Evolutionary conservation across 2,797 vertebrate species (phyloP).

Genomic region (Crocidura indochinensis): DNA sequence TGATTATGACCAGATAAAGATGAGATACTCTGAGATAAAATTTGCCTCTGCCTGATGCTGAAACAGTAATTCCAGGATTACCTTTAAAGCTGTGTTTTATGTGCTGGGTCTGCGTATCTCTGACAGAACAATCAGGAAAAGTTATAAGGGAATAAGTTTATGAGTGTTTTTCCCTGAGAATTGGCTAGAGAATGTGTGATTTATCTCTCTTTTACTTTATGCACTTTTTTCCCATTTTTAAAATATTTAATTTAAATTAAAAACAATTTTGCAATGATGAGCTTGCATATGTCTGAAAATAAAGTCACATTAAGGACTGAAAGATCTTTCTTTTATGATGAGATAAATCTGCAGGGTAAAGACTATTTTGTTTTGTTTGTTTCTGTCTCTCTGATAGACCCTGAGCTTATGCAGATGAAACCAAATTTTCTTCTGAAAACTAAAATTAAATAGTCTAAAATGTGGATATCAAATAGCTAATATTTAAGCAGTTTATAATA

Average conservation of each 20-base stretch:
- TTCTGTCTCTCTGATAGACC: neutral
- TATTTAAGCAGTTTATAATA: constrained; percentile 11
- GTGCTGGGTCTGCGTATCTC: neutral
- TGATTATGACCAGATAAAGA: neutral
- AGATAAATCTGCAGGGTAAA: constrained; percentile 45
- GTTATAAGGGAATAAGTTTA: neutral
- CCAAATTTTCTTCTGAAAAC: constrained; percentile 55
- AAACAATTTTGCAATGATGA: constrained; percentile 3
- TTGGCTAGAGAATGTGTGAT: neutral
- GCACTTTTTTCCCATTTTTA: constrained; percentile 48
- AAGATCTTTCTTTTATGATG: constrained; percentile 37
- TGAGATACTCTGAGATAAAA: constrained; percentile 15
- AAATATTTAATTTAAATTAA: neutral
- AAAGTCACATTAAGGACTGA: constrained; percentile 10
- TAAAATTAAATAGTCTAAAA: constrained; percentile 42
- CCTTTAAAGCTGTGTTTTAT: neutral
- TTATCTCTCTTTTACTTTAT: constrained; percentile 11
- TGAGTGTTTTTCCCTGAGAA: constrained; percentile 1
- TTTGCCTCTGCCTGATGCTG: constrained; percentile 19
- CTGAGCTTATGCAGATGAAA: constrained; percentile 23
- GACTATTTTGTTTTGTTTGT: constrained; percentile 32
- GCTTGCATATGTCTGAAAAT: constrained; percentile 21
- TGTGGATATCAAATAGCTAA: neutral
- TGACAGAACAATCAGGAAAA: neutral
- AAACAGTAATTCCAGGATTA: neutral